Percentiles rank a stretch among this genome's conserved stretches.
Evolutionary conservation across 2,888 invertebrate species (phyloP).

Genomic region (Seira musarum): DNA sequence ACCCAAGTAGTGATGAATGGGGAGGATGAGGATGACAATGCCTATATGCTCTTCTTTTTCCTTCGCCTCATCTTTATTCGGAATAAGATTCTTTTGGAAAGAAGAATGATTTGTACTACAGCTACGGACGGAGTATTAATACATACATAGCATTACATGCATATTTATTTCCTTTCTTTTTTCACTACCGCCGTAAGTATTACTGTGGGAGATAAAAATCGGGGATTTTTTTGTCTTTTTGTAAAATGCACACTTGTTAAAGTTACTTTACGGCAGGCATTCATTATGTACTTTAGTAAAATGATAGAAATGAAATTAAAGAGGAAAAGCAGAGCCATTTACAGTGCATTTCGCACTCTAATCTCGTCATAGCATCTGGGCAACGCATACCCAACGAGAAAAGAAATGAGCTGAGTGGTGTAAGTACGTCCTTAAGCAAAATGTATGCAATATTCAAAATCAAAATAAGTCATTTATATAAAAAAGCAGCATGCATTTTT

Average conservation of each 20-base stretch:
- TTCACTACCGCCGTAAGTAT: conserved; percentile 20
- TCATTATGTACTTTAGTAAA: conserved; percentile 19
- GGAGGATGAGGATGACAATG: conserved; percentile 11
- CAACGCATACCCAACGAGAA: neutral
- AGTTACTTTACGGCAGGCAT: neutral
- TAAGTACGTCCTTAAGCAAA: neutral
- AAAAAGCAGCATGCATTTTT: conserved; percentile 2
- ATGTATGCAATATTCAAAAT: conserved; percentile 2
- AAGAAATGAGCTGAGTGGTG: neutral
- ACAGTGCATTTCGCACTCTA: conserved; percentile 46
- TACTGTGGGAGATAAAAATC: conserved; percentile 34
- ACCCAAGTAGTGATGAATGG: neutral
- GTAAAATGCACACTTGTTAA: conserved; percentile 14
- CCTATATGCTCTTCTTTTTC: neutral
- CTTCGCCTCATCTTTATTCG: neutral
- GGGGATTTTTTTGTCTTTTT: conserved; percentile 23
- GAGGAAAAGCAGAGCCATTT: conserved; percentile 38
- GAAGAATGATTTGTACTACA: neutral
- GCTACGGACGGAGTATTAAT: neutral
- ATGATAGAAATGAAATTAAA: conserved; percentile 21
- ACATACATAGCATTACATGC: neutral
- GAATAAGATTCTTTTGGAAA: neutral
- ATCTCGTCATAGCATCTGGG: conserved; percentile 56
- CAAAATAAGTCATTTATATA: neutral
- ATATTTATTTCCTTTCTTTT: conserved; percentile 25